Conservation (phyloP, 1,140 invertebrate species). For the Drosophila kohkoa region DNA sequence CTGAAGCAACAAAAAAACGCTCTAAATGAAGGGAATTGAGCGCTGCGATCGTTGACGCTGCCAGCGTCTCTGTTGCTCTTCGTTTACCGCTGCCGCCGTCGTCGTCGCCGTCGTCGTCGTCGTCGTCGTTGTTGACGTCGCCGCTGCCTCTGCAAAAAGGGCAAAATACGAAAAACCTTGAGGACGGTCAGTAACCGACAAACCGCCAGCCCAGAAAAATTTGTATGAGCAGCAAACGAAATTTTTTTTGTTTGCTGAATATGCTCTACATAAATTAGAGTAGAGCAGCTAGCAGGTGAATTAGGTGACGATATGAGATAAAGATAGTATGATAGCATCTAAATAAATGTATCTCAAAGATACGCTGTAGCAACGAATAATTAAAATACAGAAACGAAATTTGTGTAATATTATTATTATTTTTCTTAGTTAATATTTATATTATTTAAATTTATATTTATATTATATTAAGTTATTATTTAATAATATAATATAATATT, state of each 20-base stretch:
- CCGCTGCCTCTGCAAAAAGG: constrained; percentile 69
- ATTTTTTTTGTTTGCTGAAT: constrained; percentile 65
- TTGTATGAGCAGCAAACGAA: constrained; percentile 80
- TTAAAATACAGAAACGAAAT: no score
- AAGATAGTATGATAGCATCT: neutral
- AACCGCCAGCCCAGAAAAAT: constrained; percentile 82
- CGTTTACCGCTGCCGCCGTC: constrained; percentile 16
- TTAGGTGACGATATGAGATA: neutral
- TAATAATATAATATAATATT: no score
- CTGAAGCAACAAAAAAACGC: constrained; percentile 71
- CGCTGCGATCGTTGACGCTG: constrained; percentile 79
- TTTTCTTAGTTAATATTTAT: no score
- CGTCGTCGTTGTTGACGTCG: constrained; percentile 40
- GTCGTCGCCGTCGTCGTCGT: constrained; percentile 27
- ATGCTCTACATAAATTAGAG: neutral
- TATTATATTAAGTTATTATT: no score
- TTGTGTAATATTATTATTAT: no score
- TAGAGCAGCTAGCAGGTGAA: neutral
- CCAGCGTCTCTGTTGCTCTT: constrained; percentile 37
- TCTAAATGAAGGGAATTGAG: constrained; percentile 83
- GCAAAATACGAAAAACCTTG: constrained; percentile 84
- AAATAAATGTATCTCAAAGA: no score
- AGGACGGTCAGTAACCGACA: constrained; percentile 85
- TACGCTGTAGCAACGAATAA: no score
- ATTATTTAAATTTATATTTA: no score